Conservation (phyloP, 2,797 vertebrate genomes). For the Denticeps clupeoides region DNA sequence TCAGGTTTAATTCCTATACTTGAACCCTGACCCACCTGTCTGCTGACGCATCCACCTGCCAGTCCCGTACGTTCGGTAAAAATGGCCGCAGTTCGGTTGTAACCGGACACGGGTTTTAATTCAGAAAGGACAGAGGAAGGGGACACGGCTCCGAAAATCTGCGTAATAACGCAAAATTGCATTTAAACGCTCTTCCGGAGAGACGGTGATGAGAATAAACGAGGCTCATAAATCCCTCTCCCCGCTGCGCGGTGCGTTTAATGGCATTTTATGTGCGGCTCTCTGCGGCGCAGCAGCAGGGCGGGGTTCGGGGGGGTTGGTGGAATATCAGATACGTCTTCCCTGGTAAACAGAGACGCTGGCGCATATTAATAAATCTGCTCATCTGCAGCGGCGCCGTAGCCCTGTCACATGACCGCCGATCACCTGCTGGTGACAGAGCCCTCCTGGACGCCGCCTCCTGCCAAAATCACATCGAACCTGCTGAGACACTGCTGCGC, state of each 20-base stretch:
- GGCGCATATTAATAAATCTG: slow-evolving; percentile 92
- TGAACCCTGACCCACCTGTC: too few relatives aligned
- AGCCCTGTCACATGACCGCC: slow-evolving; percentile 51
- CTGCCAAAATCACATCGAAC: too few relatives aligned
- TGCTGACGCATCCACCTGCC: too few relatives aligned
- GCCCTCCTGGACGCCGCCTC: too few relatives aligned
- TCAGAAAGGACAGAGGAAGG: slow-evolving; percentile 17
- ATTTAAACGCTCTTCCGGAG: slow-evolving; percentile 61
- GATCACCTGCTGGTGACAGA: too few relatives aligned
- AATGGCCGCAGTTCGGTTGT: too few relatives aligned
- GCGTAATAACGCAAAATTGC: slow-evolving; percentile 64
- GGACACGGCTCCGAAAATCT: slow-evolving; percentile 44
- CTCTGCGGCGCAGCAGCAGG: background rate
- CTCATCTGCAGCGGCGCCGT: slow-evolving; percentile 89
- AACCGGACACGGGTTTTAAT: slow-evolving; percentile 34
- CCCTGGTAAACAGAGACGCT: slow-evolving; percentile 86
- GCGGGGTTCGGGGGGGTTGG: slow-evolving; percentile 31
- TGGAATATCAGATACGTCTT: slow-evolving; percentile 97
- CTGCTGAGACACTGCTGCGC: too few relatives aligned
- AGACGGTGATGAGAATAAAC: slow-evolving; percentile 74
- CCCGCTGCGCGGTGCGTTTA: slow-evolving; percentile 75
- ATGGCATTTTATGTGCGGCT: slow-evolving; percentile 96
- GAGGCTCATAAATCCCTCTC: slow-evolving; percentile 67
- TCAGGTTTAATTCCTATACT: too few relatives aligned
- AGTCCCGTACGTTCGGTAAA: too few relatives aligned